Evolutionary conservation across 2,113 vertebrate genomes (phyloP).

Genomic region (Glaucomys volans): DNA sequence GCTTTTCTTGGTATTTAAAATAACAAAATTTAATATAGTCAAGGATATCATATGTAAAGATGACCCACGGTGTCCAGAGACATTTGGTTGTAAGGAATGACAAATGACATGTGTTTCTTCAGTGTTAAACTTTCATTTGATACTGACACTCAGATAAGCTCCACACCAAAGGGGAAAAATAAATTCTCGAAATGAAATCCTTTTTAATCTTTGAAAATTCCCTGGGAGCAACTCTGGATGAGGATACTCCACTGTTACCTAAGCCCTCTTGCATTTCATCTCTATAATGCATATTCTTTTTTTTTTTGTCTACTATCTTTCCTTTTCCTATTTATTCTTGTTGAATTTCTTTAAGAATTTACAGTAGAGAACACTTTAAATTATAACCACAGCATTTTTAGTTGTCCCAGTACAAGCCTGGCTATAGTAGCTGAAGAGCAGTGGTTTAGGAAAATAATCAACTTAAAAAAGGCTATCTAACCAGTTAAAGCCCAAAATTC

Average conservation of each 20-base stretch:
- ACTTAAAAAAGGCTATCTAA: background rate
- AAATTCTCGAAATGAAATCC: conserved; percentile 25
- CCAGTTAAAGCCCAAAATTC: background rate
- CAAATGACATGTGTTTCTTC: background rate
- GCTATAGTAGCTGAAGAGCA: background rate
- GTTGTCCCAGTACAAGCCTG: background rate
- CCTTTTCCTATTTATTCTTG: no score
- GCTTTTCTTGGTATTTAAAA: conserved; percentile 15
- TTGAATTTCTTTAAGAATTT: conserved; percentile 26
- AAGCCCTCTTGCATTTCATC: background rate
- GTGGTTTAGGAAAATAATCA: background rate
- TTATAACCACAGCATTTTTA: background rate
- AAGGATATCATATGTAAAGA: conserved; percentile 23
- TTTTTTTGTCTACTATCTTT: no score
- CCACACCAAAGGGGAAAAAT: background rate
- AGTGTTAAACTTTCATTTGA: conserved; percentile 16
- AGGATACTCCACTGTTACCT: background rate
- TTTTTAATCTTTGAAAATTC: conserved; percentile 45
- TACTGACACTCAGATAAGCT: background rate
- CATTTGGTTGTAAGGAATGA: background rate
- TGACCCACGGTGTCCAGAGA: background rate
- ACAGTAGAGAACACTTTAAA: background rate
- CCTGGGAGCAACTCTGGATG: background rate
- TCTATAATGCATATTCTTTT: conserved; percentile 31
- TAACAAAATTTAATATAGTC: conserved; percentile 4